Conservation (phyloP, 2,797 vertebrate species). For the Myiotriccus ornatus region DNA sequence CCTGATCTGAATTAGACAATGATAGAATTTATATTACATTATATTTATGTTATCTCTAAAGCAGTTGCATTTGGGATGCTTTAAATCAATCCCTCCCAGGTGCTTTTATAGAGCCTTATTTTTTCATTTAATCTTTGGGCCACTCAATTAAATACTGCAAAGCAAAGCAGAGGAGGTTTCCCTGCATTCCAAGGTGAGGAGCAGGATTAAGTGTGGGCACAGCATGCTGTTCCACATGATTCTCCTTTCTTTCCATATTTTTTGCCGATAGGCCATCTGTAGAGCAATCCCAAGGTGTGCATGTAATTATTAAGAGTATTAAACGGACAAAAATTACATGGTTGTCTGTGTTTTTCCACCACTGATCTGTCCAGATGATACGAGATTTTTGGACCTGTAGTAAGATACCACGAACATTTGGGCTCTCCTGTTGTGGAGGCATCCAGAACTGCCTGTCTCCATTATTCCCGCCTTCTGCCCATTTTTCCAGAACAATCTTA, state of each 20-base stretch:
- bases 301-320: neutral
- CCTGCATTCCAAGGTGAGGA: neutral
- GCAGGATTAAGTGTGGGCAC: neutral
- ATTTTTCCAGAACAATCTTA: neutral
- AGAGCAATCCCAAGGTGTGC: neutral
- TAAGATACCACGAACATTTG: neutral
- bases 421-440: neutral
- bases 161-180: neutral
- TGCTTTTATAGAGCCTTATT: neutral
- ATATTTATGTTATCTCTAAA: neutral
- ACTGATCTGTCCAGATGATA: neutral
- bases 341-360: neutral
- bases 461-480: neutral
- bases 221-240: neutral
- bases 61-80: neutral
- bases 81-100: neutral
- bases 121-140: neutral
- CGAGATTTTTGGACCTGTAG: neutral
- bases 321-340: fast-evolving
- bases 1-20: neutral
- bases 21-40: neutral
- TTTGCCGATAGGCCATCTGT: neutral
- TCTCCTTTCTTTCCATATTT: neutral
- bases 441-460: neutral
- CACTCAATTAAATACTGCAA: neutral